Evolutionary conservation across 2,888 invertebrate species (phyloP), one percentile per base, ranked within the genome.

Genomic region (Stenolophus ochropezus): DNA sequence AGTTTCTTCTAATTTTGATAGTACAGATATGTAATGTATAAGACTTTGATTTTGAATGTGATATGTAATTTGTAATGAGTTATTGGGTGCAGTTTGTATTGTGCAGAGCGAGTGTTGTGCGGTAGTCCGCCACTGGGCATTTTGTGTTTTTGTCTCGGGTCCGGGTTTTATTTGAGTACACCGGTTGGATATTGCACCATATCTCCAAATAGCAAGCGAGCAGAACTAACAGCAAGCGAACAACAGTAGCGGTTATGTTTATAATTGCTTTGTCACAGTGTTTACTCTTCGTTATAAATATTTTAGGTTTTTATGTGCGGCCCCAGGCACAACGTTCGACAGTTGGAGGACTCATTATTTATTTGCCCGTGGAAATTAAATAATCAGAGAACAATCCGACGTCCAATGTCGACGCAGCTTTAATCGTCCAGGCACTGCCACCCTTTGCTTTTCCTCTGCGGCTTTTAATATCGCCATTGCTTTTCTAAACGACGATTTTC

Each of bases 261-360:
- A 79, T 79, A 79, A 79, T 79, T 79, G 79, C 79, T 61, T 77
- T 79, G 79, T 79, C 69, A 69, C 69, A 14, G 27, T 79, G 79
- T 79, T 79, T 79, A 79, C 79, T 79, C 61, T 79, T 18, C 27
- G 69, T 69, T 79, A 79, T 79, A 79, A 79, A 79, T 79, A 79
- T 79, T 79, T 79, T 51, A 79, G 27, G 51, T 79, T 79, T 79
- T 79, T 79, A 79, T 47, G 42, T 77, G 33, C 75, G 33, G 56
- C 73, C 49, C 14, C 21, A 16, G 71, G 42, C 47, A 27, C 8
- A 49, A 27, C 8, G 33, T 73, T 49, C 47, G 49, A 23, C 73
- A 23, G 73, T 33, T 20, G 71, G 21, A 73, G 53, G 51, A 27
- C 53, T 75, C 74, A 51, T 75, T 51, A 75, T 75, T 75, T 75